Percentiles rank a stretch among this genome's conserved stretches.
These are phyloP conservation scores for Thinocorus orbignyianus DNA, from an alignment of 2,113 vertebrate species.

Conservation along the genomic window DNA sequence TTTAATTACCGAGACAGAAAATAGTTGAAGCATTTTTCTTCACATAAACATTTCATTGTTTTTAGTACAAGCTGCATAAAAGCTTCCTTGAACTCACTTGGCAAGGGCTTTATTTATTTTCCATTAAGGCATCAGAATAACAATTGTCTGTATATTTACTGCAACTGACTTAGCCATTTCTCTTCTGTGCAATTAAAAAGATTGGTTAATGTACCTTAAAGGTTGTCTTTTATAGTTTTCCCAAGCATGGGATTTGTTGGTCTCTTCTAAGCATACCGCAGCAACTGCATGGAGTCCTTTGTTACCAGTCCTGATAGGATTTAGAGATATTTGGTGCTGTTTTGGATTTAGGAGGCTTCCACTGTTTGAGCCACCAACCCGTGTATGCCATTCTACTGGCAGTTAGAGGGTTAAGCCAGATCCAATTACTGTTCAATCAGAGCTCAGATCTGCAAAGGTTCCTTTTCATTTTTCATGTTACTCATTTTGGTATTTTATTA, in stretches of 20 bases:
- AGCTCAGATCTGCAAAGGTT: background rate
- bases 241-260: background rate
- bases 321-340: slow-evolving; percentile 66
- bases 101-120: slow-evolving; percentile 72
- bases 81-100: slow-evolving; percentile 61
- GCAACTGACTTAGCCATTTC: slow-evolving; percentile 46
- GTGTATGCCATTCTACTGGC: slow-evolving; percentile 62
- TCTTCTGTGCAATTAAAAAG: slow-evolving; percentile 62
- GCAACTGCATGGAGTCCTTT: slow-evolving; percentile 55
- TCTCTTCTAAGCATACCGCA: background rate
- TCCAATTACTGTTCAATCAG: slow-evolving; percentile 68
- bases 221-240: slow-evolving; percentile 1
- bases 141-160: slow-evolving; percentile 65
- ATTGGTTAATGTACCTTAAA: slow-evolving; percentile 54
- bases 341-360: slow-evolving; percentile 68
- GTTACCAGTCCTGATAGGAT: slow-evolving; percentile 69
- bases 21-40: slow-evolving; percentile 43
- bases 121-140: slow-evolving; percentile 67
- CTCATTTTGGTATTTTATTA: background rate
- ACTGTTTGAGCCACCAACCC: slow-evolving; percentile 69
- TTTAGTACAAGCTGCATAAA: slow-evolving; percentile 59
- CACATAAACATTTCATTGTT: slow-evolving; percentile 62
- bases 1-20: slow-evolving; percentile 55
- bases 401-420: slow-evolving; percentile 76
- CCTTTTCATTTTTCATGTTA: slow-evolving; percentile 20